Evolutionary conservation across 2,888 invertebrate genomes (phyloP), one percentile per base, ranked within the genome.

Genomic region (Anorthoa munda): DNA sequence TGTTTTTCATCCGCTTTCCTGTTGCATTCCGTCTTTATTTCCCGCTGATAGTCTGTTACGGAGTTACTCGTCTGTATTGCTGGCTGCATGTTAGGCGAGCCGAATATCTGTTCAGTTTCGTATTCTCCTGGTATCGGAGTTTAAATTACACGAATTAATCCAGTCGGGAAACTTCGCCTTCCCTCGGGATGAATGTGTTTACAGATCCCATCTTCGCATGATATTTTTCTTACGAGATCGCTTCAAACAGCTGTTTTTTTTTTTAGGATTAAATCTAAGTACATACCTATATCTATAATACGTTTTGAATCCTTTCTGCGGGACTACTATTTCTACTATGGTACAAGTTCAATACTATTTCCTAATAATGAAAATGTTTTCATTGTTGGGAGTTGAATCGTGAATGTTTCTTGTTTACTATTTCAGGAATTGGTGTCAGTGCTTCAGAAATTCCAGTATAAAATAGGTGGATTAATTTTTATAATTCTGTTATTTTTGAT

Each of bases 141-240:
- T 93, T 93, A 93, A 94, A 94, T 95, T 94, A 94, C 94, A 92
- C 90, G 92, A 95, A 94, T 94, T 94, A 94, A 94, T 94, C 92
- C 93, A 88, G 88, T 86, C 91, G 91, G 90, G 86, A 89, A 89
- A 89, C 89, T 89, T 85, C 82, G 87, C 88, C 76, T 83, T 92
- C 91, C 90, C 90, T 72, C 65, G 92, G 90, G 92, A 91, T 90
- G 85, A 90, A 90, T 92, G 90, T 88, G 90, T 89, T 91, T 88
- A 86, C 84, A 79, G 84, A 85, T 83, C 86, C 83, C 77, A 86
- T 88, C 78, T 87, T 87, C 81, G 81, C 77, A 85, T 75, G 86
- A 81, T 87, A 89, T 89, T 89, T 88, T 88, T 88, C 82, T 83
- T 81, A 72, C 58, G 75, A 78, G 53, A 75, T 60, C 53, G 53